phyloP scores from a whole-genome alignment of 2,113 vertebrate genomes.

The Caretta caretta region DNA sequence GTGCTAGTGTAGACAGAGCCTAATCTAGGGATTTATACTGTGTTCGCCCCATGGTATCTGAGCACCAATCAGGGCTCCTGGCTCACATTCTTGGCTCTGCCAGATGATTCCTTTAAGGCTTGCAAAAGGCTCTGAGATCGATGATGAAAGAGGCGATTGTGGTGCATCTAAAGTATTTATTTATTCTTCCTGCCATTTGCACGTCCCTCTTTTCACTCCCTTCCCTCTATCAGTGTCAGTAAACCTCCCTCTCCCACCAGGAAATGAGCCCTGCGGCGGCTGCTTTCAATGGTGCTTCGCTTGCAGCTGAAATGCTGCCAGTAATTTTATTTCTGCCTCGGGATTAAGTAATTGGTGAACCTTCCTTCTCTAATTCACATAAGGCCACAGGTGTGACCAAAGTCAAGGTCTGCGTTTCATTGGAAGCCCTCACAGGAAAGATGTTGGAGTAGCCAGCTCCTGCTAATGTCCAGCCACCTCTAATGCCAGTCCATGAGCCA shows the following conservation, averaged over 20 bases:
- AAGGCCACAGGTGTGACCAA: neutral
- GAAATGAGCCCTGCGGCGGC: constrained; percentile 30
- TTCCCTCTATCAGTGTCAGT: fast-evolving
- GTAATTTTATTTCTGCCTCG: neutral
- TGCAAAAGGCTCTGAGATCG: neutral
- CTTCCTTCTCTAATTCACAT: neutral
- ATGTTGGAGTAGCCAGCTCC: neutral
- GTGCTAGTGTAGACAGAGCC: neutral
- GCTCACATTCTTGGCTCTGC: neutral
- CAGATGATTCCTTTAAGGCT: neutral
- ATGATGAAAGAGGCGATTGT: neutral
- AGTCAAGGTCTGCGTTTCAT: neutral
- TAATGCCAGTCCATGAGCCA: neutral
- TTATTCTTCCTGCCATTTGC: neutral
- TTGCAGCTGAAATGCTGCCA: neutral
- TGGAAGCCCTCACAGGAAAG: neutral
- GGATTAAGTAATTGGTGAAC: neutral
- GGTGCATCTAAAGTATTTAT: neutral
- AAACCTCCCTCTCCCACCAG: constrained; percentile 18
- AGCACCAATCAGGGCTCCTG: neutral
- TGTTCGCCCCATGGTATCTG: neutral
- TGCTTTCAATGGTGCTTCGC: constrained; percentile 63
- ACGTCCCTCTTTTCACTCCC: neutral
- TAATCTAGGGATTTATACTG: neutral
- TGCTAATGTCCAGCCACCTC: neutral